These are phyloP conservation scores for Phalacrocorax brasilianus DNA, from an alignment of 2,113 vertebrate species.

Conservation along the genomic window DNA sequence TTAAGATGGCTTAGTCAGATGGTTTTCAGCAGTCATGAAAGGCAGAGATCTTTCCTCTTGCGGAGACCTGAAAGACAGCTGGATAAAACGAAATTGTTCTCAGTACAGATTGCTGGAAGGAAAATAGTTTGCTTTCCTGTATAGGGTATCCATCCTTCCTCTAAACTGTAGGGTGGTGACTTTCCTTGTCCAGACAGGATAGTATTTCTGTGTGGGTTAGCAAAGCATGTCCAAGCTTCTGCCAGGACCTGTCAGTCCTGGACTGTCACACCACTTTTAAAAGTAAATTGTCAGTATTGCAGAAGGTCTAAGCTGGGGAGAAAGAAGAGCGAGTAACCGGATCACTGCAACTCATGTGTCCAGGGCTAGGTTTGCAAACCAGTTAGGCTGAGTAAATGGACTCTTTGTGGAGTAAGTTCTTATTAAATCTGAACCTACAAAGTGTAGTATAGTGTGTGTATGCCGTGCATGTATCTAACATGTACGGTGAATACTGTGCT, in stretches of 20 bases:
- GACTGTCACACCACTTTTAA: background rate
- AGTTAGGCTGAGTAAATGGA: background rate
- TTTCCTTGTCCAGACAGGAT: background rate
- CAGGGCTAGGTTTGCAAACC: background rate
- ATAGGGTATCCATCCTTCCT: background rate
- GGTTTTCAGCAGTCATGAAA: conserved; percentile 16
- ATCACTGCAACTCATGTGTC: background rate
- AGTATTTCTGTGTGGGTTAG: background rate
- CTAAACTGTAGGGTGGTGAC: background rate
- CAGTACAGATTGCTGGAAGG: background rate
- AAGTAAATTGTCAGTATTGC: background rate
- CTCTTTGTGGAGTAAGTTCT: background rate
- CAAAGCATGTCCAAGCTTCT: background rate
- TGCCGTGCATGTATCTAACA: background rate
- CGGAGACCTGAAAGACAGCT: background rate
- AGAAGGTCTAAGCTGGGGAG: background rate
- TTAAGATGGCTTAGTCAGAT: background rate
- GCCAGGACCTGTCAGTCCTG: background rate
- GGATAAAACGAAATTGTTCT: background rate
- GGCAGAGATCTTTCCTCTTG: background rate
- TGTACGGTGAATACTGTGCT: accelerated
- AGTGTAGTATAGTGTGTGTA: accelerated
- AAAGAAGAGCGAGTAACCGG: background rate
- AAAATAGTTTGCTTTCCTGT: background rate
- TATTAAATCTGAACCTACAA: background rate